Conservation (phyloP, 2,888 invertebrate genomes). For the Neoscelio sp. region DNA sequence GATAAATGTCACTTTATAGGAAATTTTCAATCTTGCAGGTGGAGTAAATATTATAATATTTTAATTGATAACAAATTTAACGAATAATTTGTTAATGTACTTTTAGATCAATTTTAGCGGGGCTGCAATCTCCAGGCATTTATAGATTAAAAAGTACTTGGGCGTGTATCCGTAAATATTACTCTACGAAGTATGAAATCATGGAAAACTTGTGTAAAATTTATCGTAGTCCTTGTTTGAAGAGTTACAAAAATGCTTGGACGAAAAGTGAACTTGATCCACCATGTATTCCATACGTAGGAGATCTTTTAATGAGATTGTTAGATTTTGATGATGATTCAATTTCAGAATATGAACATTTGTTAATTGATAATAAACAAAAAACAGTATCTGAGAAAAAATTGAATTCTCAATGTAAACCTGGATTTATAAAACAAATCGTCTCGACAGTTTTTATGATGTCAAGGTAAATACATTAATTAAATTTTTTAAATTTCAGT, state of each 20-base stretch:
- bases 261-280: slow-evolving; percentile 79
- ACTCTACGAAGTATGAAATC: slow-evolving; percentile 84
- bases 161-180: slow-evolving; percentile 83
- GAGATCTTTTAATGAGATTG: slow-evolving; percentile 82
- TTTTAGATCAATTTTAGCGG: slow-evolving; percentile 83
- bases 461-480: slow-evolving; percentile 18
- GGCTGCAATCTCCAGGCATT: slow-evolving; percentile 84
- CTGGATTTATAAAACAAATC: slow-evolving; percentile 19
- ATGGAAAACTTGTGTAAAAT: slow-evolving; percentile 84
- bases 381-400: neutral
- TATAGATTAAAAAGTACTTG: slow-evolving; percentile 84
- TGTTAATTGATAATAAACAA: neutral
- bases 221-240: slow-evolving; percentile 82
- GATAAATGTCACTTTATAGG: slow-evolving; percentile 84
- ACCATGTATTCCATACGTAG: slow-evolving; percentile 84
- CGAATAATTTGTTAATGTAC: slow-evolving; percentile 2
- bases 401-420: neutral
- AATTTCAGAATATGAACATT: no score
- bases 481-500: no score
- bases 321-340: slow-evolving; percentile 71
- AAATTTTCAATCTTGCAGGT: slow-evolving; percentile 84
- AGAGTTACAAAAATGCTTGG: slow-evolving; percentile 82
- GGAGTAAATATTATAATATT: neutral
- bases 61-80: no score
- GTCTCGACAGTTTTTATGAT: slow-evolving; percentile 4